Percentiles rank a stretch among this genome's conserved stretches.
These are phyloP conservation scores for Chrysaora quinquecirrha DNA, from an alignment of 30 jellyfish, hydroid and myxozoan genomes.

Conservation along the genomic window DNA sequence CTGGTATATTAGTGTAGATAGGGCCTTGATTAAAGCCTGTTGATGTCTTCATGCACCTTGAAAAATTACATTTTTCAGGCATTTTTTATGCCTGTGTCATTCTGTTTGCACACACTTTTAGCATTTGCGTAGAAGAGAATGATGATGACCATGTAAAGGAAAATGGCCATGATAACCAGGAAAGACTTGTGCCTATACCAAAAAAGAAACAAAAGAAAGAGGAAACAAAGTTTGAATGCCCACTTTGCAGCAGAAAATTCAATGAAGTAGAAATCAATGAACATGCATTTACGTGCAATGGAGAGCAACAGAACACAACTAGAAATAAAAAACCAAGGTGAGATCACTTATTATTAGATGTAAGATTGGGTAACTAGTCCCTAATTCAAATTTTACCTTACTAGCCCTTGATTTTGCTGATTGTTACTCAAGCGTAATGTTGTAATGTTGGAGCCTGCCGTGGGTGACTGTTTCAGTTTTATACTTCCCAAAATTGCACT, in stretches of 20 bases:
- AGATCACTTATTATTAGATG: too few relatives aligned
- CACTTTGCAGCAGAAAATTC: conserved; percentile 42
- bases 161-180: neutral
- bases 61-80: neutral
- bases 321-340: neutral
- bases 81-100: too few relatives aligned
- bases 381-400: too few relatives aligned
- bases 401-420: too few relatives aligned
- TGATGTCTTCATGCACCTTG: neutral
- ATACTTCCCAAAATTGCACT: too few relatives aligned
- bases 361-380: too few relatives aligned
- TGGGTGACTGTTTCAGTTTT: too few relatives aligned
- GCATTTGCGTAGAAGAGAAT: conserved; percentile 9
- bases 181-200: conserved; percentile 7
- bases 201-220: conserved; percentile 25
- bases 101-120: neutral
- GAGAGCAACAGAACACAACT: conserved; percentile 26
- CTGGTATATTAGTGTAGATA: too few relatives aligned
- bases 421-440: too few relatives aligned
- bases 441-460: too few relatives aligned
- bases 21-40: neutral
- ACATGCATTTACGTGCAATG: conserved; percentile 71
- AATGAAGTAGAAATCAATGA: conserved; percentile 38
- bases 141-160: conserved; percentile 6
- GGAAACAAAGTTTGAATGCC: conserved; percentile 29